Evolutionary conservation across 1,140 invertebrate species (phyloP), one percentile per base, ranked within the genome.

Genomic region (Ostrea edulis): DNA sequence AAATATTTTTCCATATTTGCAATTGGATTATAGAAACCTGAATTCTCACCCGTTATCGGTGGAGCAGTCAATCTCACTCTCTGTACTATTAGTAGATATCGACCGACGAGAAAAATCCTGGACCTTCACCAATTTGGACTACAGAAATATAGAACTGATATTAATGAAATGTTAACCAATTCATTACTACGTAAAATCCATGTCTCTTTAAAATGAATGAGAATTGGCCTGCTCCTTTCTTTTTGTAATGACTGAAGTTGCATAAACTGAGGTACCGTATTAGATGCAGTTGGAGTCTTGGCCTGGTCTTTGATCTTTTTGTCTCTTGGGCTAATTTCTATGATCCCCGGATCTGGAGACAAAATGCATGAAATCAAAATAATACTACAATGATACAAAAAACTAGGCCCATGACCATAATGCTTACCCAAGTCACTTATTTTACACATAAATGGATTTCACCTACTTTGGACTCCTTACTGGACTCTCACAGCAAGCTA

Each of bases 51-150:
- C 68, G 11, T 71, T 71, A 25, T 71, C 68, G 25, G 86, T 89
- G 14, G 87, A 86, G 9, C 71, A 71, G 22, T 91, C 90, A n/a
- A 90, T 77, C 54, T 91, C 91, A 88, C 91, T 93, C 44, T 90
- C 92, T 25, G 91, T 92, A 84, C 91, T 92, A 65, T 90, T 92
- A 14, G 83, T 84, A 7, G 92, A 93, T 35, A 86, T 68, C 52
- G 89, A 85, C 29, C 88, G 51, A 22, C 65, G 29, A 11, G 54
- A 25, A 8, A 62, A 85, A 85, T 85, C 84, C 54, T 84, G 68
- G 8, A 54, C 58, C 84, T 85, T 85, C 58, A 85, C 54, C n/a
- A 62, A 62, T 17, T 58, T 58, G 20, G 84, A 51, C 84, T 84
- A 11, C 7, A 62, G 14, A 58, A 58, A 20, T 20, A 58, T 11